Evolutionary conservation across 2,888 invertebrate species (phyloP).

Genomic region (Toxonevra muliebris): DNA sequence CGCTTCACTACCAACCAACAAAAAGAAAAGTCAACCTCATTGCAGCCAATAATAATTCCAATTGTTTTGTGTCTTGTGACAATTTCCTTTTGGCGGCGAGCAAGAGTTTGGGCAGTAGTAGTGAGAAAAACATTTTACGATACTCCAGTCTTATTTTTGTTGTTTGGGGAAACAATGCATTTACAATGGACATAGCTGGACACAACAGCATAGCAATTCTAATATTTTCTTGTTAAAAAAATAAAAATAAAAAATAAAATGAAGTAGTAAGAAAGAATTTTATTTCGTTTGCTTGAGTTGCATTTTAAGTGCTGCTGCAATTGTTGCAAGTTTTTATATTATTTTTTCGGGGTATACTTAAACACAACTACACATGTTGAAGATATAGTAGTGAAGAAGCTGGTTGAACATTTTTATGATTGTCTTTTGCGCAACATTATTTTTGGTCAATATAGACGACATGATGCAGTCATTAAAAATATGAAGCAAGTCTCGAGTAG

Average conservation of each 20-base stretch:
- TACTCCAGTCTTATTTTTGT: not conserved
- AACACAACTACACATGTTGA: not conserved
- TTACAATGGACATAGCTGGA: conserved; percentile 49
- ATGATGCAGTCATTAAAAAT: conserved; percentile 27
- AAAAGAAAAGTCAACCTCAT: conserved; percentile 38
- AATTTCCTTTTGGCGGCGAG: conserved; percentile 41
- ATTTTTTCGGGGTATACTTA: not conserved
- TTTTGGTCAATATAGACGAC: conserved; percentile 35
- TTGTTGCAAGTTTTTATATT: conserved; percentile 34
- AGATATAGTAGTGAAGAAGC: not conserved
- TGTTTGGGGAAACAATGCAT: conserved; percentile 56
- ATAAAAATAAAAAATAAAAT: not conserved
- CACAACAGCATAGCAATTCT: not conserved
- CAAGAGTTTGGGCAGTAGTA: not conserved
- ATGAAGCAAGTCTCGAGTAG: not conserved
- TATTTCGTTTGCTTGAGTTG: conserved; percentile 57
- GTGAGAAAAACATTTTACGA: not conserved
- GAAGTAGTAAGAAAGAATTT: conserved; percentile 44
- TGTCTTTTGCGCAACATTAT: conserved; percentile 26
- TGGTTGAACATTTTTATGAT: conserved; percentile 52
- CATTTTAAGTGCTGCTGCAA: conserved; percentile 55
- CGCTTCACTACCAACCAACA: not conserved
- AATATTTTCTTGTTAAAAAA: not conserved
- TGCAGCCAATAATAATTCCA: conserved; percentile 59
- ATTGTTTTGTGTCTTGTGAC: conserved; percentile 53